These are phyloP conservation scores for Ptychochromis oligacanthus DNA, from an alignment of 2,113 vertebrate genomes.

Conservation along the genomic window DNA sequence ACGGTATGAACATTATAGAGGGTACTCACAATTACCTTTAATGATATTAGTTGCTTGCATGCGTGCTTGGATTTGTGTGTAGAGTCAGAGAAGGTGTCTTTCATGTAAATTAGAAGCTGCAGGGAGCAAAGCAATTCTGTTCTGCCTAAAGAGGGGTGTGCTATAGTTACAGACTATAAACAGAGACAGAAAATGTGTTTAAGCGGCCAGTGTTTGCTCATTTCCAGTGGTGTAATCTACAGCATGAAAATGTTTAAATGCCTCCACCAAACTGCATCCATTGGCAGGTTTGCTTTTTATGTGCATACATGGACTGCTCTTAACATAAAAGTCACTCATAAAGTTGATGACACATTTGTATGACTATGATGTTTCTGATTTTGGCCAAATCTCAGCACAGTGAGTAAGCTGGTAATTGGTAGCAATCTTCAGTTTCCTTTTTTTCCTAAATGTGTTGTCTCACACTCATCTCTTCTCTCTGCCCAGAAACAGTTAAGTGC, in stretches of 20 bases:
- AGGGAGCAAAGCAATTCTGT: slow-evolving; percentile 32
- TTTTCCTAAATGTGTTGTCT: background rate
- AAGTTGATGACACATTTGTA: background rate
- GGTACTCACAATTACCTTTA: slow-evolving; percentile 13
- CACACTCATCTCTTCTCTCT: background rate
- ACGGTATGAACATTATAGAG: background rate
- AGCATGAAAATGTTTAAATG: slow-evolving; percentile 24
- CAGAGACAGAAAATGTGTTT: background rate
- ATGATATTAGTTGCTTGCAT: slow-evolving; percentile 21
- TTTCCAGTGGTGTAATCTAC: background rate
- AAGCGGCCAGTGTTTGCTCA: background rate
- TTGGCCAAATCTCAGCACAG: background rate
- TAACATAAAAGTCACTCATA: background rate
- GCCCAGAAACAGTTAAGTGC: background rate
- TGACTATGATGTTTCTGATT: background rate
- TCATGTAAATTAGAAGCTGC: slow-evolving; percentile 58
- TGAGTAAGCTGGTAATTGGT: background rate
- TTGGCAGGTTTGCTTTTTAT: background rate
- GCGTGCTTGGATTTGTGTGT: slow-evolving; percentile 1
- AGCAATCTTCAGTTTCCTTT: background rate
- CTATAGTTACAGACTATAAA: background rate
- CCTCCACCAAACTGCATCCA: background rate
- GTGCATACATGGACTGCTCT: no score
- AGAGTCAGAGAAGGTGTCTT: slow-evolving; percentile 27
- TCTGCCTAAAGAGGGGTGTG: background rate